Base-by-base conservation (phyloP, 1,140 invertebrate genomes). In the Stegodyphus dumicola region DNA sequence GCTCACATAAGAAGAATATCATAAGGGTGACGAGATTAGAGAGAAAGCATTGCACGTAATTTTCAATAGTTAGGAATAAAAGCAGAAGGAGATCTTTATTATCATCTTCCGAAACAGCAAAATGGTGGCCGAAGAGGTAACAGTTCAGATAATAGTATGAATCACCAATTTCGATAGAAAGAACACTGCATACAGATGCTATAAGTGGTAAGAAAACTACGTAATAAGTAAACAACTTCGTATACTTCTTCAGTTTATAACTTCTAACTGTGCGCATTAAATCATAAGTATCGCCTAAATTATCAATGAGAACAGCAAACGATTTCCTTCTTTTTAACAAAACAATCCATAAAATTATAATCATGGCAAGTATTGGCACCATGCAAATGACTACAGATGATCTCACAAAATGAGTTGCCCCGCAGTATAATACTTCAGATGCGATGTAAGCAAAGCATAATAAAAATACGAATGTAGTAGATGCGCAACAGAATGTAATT, bases 331-430 rank as follows among this genome's bases (percentile, higher is more conserved):
- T 65, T 64, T n/a, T 73, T 3, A 81, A 51, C 78, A 81, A 15
- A n/a, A 49, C 56, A 18, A 73, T 71, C 78, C 78, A 81, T 6
- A 81, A 11, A 6, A 81, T 7, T n/a, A 73, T 51, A 10, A 69
- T 49, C 56, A 81, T 11, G 6, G 13, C 48, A 3, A 81, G 56
- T 7, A 53, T 81, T 6, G 69, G 73, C 5, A 18, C 53, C 78
- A 81, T 81, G n/a, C 78, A 81, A 6, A 64, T 71, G 52, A 81
- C 78, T 7, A 81, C 78, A n/a, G 78, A 73, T 2, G 69, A 64
- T 4, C 53, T 73, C 6, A 81, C 78, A 53, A 73, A 81, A 49
- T 51, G 49, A 7, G 78, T 81, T 17, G 73, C 15, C 7, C 78
- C 78, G 17, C 78, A 81, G 53, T 73, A 81, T 11, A 51, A 7